phyloP scores from a whole-genome alignment of 2,888 invertebrate species.

The Amphipoea oculea region DNA sequence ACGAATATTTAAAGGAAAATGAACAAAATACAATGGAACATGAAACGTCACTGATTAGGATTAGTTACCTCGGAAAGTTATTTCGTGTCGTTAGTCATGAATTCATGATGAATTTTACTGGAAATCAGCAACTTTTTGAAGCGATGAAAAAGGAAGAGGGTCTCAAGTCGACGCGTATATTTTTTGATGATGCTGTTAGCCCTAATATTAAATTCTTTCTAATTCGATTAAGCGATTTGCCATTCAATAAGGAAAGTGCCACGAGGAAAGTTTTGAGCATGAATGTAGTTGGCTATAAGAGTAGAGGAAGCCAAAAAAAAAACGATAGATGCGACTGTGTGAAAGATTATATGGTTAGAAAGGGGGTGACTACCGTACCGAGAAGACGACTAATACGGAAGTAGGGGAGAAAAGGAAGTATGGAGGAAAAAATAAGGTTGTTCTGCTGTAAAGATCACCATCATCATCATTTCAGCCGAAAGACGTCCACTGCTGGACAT shows the following conservation, averaged over 20 bases:
- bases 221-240: not conserved
- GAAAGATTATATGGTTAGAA: not conserved
- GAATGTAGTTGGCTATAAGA: too few species aligned
- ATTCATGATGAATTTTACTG: not conserved
- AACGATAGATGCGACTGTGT: not conserved
- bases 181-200: not conserved
- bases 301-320: not conserved
- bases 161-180: not conserved
- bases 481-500: too few species aligned
- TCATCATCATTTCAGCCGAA: too few species aligned
- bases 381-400: not conserved
- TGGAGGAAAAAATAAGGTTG: not conserved
- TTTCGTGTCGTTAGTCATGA: not conserved
- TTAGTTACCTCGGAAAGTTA: not conserved
- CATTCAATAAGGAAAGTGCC: not conserved
- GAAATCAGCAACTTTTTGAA: not conserved
- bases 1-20: constrained; percentile 18
- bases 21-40: constrained; percentile 15
- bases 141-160: not conserved
- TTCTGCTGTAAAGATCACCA: not conserved
- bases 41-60: not conserved
- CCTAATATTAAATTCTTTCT: not conserved
- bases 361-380: not conserved
- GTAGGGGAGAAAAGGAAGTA: not conserved
- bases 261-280: not conserved